Conservation (phyloP, 2,113 vertebrate species). For the Progne subis region DNA sequence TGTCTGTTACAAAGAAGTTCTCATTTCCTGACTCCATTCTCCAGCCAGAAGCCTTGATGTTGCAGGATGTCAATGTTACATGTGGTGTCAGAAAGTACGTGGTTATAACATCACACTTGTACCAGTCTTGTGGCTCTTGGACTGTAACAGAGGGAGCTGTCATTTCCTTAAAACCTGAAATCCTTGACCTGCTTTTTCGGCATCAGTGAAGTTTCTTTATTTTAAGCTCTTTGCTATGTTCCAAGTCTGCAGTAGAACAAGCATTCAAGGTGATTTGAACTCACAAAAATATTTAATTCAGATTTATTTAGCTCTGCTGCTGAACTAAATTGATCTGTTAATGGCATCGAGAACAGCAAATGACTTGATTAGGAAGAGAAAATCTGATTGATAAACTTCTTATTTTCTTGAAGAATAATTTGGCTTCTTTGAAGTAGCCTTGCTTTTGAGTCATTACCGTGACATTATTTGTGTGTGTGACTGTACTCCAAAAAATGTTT, state of each 20-base stretch:
- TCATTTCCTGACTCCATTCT: neutral
- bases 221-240: neutral
- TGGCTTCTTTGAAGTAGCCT: neutral
- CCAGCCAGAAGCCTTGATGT: neutral
- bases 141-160: neutral
- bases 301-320: neutral
- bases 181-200: neutral
- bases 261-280: neutral
- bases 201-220: neutral
- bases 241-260: neutral
- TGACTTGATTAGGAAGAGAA: neutral
- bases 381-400: neutral
- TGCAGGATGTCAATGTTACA: accelerated
- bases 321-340: neutral
- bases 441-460: neutral
- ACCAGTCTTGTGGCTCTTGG: neutral
- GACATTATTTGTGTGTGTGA: accelerated
- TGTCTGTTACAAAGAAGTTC: neutral
- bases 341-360: neutral
- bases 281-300: neutral
- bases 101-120: neutral
- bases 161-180: neutral
- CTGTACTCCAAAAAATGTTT: neutral
- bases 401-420: neutral
- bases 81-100: neutral